Conservation (phyloP, 2,888 invertebrate species). For the Leptinotarsa peninsularis region DNA sequence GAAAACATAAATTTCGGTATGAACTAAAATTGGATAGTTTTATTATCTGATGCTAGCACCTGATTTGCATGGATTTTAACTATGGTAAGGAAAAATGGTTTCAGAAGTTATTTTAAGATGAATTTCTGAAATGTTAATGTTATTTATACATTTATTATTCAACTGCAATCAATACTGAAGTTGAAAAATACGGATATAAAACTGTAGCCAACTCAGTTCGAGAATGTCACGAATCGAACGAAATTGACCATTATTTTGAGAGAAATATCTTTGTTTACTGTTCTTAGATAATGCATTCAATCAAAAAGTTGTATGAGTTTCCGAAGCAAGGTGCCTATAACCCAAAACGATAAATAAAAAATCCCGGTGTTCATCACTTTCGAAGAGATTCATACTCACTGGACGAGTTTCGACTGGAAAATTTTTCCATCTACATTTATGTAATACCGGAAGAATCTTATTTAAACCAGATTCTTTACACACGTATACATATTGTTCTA, state of each 20-base stretch:
- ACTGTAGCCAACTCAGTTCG: background rate
- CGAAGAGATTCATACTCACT: background rate
- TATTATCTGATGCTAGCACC: no score
- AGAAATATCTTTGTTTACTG: background rate
- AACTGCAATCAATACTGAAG: no score
- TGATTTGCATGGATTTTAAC: no score
- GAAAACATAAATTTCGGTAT: background rate
- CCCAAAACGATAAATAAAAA: background rate
- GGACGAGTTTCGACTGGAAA: background rate
- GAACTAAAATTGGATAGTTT: background rate
- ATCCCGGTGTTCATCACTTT: constrained; percentile 1
- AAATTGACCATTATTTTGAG: background rate
- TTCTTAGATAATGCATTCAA: background rate
- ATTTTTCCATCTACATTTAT: background rate
- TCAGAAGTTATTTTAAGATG: no score
- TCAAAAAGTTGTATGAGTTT: background rate
- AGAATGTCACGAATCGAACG: background rate
- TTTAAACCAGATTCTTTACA: background rate
- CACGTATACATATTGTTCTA: no score
- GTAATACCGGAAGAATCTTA: background rate
- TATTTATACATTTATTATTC: no score
- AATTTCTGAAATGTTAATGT: no score
- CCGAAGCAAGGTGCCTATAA: background rate
- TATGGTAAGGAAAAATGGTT: no score
- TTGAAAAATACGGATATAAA: background rate